Conservation (phyloP, 2,797 vertebrate genomes). For the Threskiornis aethiopicus region DNA sequence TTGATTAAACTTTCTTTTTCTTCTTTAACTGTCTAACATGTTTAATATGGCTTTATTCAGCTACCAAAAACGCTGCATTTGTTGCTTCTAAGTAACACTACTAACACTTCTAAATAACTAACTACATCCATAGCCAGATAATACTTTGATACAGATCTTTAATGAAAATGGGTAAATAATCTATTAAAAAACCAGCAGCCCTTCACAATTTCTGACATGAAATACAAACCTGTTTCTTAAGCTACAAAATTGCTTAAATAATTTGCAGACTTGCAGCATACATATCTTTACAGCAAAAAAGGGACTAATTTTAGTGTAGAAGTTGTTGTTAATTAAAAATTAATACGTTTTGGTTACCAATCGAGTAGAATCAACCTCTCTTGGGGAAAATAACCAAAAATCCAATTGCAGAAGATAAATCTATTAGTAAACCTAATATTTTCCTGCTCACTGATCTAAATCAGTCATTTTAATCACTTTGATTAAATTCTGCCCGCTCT, state of each 20-base stretch:
- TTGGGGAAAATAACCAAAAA: background rate
- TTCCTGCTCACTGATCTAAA: background rate
- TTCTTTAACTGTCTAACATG: background rate
- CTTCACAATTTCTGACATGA: background rate
- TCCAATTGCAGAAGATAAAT: background rate
- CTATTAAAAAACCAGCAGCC: background rate
- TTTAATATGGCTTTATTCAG: background rate
- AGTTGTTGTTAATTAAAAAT: background rate
- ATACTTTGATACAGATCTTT: background rate
- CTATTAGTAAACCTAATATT: background rate
- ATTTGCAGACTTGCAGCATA: background rate
- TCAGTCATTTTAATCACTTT: background rate
- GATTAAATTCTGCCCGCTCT: background rate
- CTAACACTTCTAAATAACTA: background rate
- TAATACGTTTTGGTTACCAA: background rate
- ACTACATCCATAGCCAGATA: background rate
- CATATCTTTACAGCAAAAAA: background rate
- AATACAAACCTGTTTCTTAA: background rate
- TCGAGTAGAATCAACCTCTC: background rate
- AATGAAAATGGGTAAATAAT: background rate
- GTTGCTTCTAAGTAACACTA: background rate
- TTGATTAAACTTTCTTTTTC: background rate
- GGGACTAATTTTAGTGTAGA: background rate
- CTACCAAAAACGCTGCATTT: background rate
- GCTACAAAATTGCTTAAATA: background rate